Base-by-base conservation (phyloP, 2,888 invertebrate genomes). In the Eristalinus sepulchralis region DNA sequence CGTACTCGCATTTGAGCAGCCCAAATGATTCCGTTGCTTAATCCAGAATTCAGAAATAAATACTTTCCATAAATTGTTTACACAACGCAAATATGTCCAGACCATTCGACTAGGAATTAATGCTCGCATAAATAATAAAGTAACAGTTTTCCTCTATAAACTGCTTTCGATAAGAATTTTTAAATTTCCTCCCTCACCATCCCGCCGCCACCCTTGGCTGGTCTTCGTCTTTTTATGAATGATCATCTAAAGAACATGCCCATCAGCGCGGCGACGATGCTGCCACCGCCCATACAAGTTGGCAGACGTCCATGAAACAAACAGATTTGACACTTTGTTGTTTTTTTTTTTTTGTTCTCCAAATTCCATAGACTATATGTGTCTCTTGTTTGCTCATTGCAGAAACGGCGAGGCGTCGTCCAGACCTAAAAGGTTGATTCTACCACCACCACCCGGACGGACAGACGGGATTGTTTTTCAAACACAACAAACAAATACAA, bases 201-300 rank as follows among this genome's bases (percentile, higher is more conserved):
- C 39, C 39, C 39, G 13, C 1, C n/a, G 13, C 4, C 47, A 17
- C 2, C 17, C 17, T 39, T 17, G 39, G 47, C 39, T 27, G n/a
- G 5, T 24, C 60, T 60, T 34, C 68, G 68, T 68, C 34, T 31
- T 85, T 81, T 85, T 77, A 85, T 85, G 85, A 85, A 85, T 85
- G 85, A 67, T 57, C 24, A 47, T 47, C 47, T 47, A 17, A 47
- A 17, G 47, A 47, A 47, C 47, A 47, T 47, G 47, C 47, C 47
- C 47, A 47, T 47, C 47, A 47, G 47, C 3, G 47, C 47, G n/a
- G 47, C 47, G 4, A 6, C 47, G n/a, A 4, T 47, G n/a, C 47
- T 17, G 47, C n/a, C 47, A 17, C 20, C 55, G 55, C 34, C 55
- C 55, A 64, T 55, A 57, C 27, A 31, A 60, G 24, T 73, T 80